Evolutionary conservation across 2,113 vertebrate species (phyloP).

Genomic region (Catharus fuscescens): DNA sequence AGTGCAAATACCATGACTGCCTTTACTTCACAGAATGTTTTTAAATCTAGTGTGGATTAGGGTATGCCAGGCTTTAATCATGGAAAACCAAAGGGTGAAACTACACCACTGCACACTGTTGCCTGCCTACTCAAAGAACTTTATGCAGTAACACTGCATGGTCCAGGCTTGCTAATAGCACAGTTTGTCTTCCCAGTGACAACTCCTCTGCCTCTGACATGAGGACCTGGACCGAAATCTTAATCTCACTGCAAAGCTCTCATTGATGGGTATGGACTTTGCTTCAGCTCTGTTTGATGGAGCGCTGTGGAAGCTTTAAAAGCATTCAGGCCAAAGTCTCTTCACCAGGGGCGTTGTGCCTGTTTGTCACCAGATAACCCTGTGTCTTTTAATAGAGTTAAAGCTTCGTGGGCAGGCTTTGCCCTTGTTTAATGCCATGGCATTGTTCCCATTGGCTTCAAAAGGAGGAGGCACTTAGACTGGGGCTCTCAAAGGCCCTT

Average conservation of each 20-base stretch:
- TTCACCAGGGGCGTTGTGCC: neutral
- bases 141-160: neutral
- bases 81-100: neutral
- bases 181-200: neutral
- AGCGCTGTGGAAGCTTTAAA: neutral
- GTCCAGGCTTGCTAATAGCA: neutral
- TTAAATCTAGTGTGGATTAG: neutral
- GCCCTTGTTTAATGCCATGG: constrained; percentile 22
- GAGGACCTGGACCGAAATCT: neutral
- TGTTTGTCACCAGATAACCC: constrained; percentile 48
- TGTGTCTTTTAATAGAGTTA: constrained; percentile 31
- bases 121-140: neutral
- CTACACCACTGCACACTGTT: rapidly evolving
- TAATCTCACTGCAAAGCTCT: constrained; percentile 1
- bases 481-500: constrained; percentile 3
- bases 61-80: neutral
- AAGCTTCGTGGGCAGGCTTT: neutral
- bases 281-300: neutral
- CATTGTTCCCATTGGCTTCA: constrained; percentile 49
- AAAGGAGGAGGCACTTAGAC: constrained; percentile 7
- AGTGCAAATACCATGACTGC: neutral
- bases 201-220: neutral
- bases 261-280: neutral
- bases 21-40: neutral
- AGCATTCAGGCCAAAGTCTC: neutral